Conservation (phyloP, 2,113 vertebrate genomes). For the Pygoscelis antarcticus region DNA sequence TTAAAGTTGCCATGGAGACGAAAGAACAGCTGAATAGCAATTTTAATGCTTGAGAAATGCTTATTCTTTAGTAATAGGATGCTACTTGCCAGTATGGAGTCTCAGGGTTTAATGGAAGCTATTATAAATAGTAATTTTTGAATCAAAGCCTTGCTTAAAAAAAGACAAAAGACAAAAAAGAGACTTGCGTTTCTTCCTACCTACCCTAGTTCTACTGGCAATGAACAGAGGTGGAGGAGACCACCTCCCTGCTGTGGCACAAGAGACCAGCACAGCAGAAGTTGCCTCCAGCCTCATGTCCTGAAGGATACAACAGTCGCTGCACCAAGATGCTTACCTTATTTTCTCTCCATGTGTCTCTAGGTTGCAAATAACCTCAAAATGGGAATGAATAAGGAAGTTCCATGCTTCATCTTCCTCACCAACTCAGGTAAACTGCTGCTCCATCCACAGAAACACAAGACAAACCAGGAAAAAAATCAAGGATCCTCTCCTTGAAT, state of each 20-base stretch:
- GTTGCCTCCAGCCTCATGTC: not conserved
- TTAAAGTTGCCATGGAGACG: conserved; percentile 70
- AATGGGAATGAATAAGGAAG: not conserved
- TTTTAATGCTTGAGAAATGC: conserved; percentile 34
- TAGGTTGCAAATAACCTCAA: not conserved
- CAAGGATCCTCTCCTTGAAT: not conserved
- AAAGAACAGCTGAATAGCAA: conserved; percentile 52
- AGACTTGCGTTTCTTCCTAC: not conserved
- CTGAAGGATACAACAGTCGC: not conserved
- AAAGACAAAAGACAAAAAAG: not conserved
- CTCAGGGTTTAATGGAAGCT: conserved; percentile 3
- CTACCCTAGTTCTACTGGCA: not conserved
- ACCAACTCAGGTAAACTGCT: not conserved
- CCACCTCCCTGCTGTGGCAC: not conserved
- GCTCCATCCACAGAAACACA: not conserved
- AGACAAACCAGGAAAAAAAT: not conserved
- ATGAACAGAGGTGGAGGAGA: not conserved
- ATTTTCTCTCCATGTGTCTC: not conserved
- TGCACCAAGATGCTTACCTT: conserved; percentile 16
- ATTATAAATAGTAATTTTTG: not conserved
- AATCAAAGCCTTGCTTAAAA: not conserved
- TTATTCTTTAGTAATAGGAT: conserved; percentile 19
- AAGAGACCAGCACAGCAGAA: not conserved
- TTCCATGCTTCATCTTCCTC: not conserved
- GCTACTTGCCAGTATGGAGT: not conserved